phyloP scores from a whole-genome alignment of 2,888 invertebrate genomes.

The Hirtodrosophila cameraria region DNA sequence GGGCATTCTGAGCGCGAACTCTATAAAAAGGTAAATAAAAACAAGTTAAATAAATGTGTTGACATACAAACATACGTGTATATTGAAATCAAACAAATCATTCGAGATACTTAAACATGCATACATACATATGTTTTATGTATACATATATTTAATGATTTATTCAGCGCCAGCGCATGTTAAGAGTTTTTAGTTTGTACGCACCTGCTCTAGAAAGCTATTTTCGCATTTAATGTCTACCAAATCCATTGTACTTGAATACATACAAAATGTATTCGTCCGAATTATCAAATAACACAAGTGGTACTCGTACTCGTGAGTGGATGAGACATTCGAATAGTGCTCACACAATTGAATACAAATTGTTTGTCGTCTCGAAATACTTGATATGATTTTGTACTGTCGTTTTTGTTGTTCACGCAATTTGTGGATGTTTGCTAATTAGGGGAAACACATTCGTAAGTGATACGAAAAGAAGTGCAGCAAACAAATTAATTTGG shows the following conservation, averaged over 20 bases:
- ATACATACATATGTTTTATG: no score
- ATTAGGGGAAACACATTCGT: background rate
- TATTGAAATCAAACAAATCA: no score
- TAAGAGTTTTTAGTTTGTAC: background rate
- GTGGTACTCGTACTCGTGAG: background rate
- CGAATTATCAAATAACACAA: background rate
- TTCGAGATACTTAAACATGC: no score
- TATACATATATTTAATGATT: no score
- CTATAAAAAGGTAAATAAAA: constrained; percentile 1
- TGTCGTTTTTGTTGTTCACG: background rate
- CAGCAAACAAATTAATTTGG: background rate
- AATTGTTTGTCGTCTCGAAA: background rate
- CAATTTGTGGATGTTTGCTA: background rate
- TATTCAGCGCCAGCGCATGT: no score
- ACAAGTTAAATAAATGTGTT: no score
- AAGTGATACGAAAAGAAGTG: background rate
- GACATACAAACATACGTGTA: no score
- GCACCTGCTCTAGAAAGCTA: constrained; percentile 9
- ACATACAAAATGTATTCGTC: background rate
- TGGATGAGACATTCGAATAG: background rate
- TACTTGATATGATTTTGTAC: background rate
- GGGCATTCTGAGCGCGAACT: constrained; percentile 2
- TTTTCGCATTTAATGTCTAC: constrained; percentile 9
- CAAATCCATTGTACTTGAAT: constrained; percentile 5
- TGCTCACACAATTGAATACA: background rate